A percentile compares a stretch with the other conserved stretches of the same genome.
phyloP scores from a whole-genome alignment of 2,888 invertebrate genomes.

The Eustalomyia histrio region DNA sequence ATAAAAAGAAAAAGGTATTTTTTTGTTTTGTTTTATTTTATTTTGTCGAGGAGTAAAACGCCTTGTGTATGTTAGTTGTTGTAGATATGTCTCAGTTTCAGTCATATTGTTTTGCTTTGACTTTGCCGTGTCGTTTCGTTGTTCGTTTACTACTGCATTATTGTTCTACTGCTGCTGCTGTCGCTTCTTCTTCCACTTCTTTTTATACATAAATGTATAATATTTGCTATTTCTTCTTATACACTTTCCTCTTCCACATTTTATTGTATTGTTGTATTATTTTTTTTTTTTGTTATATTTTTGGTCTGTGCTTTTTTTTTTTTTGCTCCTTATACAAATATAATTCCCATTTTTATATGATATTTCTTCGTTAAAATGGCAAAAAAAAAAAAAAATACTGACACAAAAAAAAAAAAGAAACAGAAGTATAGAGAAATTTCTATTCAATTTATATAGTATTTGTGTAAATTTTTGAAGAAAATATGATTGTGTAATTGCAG shows the following conservation, averaged over 20 bases:
- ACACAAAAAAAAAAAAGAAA: conserved; percentile 23
- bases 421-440: conserved; percentile 43
- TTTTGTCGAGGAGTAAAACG: conserved; percentile 43
- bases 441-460: conserved; percentile 27
- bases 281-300: background rate
- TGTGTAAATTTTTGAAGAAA: conserved; percentile 21
- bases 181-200: no score
- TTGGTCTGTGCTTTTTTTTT: conserved; percentile 23
- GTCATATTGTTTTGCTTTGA: conserved; percentile 23
- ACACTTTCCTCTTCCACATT: conserved; percentile 4
- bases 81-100: background rate
- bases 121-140: conserved; percentile 15
- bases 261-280: conserved; percentile 13
- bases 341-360: conserved; percentile 26
- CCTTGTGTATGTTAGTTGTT: background rate
- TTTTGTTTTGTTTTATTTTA: conserved; percentile 31
- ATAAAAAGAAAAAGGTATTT: conserved; percentile 9
- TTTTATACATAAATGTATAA: background rate
- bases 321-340: conserved; percentile 27
- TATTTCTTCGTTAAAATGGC: conserved; percentile 40
- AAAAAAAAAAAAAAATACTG: conserved; percentile 15
- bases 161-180: conserved; percentile 9
- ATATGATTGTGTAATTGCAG: conserved; percentile 1
- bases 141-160: conserved; percentile 36
- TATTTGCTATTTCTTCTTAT: conserved; percentile 23